These are phyloP conservation scores for Chunga burmeisteri DNA, from an alignment of 2,113 vertebrate genomes.

Conservation along the genomic window DNA sequence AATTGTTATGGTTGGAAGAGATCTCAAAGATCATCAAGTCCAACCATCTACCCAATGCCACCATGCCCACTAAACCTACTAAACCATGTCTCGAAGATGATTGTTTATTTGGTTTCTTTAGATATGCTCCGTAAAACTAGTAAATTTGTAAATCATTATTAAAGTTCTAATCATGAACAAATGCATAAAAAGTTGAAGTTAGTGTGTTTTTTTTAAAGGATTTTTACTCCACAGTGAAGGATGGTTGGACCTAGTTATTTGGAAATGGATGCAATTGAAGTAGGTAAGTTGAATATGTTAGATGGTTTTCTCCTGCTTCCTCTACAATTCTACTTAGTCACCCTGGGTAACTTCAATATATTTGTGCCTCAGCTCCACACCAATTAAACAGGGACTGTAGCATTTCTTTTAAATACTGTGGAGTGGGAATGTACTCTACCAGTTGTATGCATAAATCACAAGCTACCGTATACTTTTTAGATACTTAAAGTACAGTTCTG, in stretches of 20 bases:
- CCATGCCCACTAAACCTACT: too few species aligned
- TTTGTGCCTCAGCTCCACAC: not conserved
- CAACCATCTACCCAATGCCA: too few species aligned
- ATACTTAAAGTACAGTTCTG: not conserved
- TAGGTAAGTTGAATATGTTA: not conserved
- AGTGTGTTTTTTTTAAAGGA: not conserved
- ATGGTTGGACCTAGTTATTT: not conserved
- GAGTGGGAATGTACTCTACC: not conserved
- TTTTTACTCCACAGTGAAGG: not conserved
- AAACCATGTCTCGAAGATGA: too few species aligned
- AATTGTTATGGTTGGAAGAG: too few species aligned
- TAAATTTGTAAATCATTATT: not conserved
- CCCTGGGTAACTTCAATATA: not conserved
- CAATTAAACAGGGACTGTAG: not conserved
- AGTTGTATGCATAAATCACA: not conserved
- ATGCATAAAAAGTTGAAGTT: not conserved
- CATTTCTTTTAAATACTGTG: not conserved
- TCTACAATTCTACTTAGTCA: not conserved
- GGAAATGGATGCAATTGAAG: not conserved
- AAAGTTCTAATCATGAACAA: not conserved
- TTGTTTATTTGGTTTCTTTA: not conserved
- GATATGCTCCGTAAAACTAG: not conserved
- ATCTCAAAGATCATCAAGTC: too few species aligned
- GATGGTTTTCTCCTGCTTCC: not conserved
- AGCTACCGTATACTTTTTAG: not conserved